A percentile compares a stretch with the other conserved stretches of the same genome.
These are phyloP conservation scores for Chrysina gloriosa DNA, from an alignment of 2,888 invertebrate genomes.

Conservation along the genomic window DNA sequence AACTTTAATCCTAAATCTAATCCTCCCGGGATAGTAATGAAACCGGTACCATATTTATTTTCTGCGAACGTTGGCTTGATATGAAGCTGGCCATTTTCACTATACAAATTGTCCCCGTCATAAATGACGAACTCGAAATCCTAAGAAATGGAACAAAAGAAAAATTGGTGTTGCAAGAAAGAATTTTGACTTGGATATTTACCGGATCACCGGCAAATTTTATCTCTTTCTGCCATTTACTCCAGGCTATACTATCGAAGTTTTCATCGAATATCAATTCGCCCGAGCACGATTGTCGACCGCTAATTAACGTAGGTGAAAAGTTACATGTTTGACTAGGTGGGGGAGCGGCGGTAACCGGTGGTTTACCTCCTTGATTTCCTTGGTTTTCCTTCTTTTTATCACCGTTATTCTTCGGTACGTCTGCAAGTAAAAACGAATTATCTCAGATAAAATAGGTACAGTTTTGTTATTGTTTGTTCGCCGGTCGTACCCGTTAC, in stretches of 20 bases:
- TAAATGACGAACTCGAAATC: constrained; percentile 80
- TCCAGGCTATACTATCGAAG: constrained; percentile 65
- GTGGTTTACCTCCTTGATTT: neutral
- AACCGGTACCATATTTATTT: constrained; percentile 61
- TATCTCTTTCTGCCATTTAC: constrained; percentile 59
- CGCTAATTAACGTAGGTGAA: constrained; percentile 39
- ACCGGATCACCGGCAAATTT: constrained; percentile 74
- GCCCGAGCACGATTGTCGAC: constrained; percentile 65
- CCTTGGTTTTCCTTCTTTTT: constrained; percentile 1
- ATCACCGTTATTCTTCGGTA: constrained; percentile 19
- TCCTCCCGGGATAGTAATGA: constrained; percentile 17
- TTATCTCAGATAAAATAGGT: neutral
- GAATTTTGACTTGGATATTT: constrained; percentile 51
- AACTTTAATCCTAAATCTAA: constrained; percentile 40
- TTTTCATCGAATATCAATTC: constrained; percentile 74
- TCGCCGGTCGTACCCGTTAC: constrained; percentile 67
- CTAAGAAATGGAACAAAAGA: constrained; percentile 61
- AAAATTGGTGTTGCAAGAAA: neutral
- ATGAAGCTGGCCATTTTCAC: constrained; percentile 68
- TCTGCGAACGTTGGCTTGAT: constrained; percentile 73
- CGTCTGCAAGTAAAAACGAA: neutral
- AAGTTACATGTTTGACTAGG: constrained; percentile 4
- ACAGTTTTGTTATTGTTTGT: too few species aligned
- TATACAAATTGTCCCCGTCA: constrained; percentile 68
- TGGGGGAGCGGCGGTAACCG: neutral